Percentiles rank a stretch among this genome's conserved stretches.
Evolutionary conservation across 2,888 invertebrate genomes (phyloP).

Genomic region (Matsumyia berberina): DNA sequence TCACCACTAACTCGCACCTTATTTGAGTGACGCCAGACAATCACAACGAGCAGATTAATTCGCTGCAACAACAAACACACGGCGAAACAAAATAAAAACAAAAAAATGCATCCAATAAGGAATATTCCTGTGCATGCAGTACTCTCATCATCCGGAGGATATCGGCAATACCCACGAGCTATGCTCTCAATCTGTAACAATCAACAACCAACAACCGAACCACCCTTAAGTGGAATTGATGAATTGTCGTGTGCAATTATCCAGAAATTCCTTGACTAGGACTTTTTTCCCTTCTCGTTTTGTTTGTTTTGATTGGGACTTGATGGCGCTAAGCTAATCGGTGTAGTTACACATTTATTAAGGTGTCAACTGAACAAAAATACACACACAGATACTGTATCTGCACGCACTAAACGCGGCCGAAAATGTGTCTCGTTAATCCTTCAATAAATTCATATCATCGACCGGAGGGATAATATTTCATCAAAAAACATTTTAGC

Average conservation of each 20-base stretch:
- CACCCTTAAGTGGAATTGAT: slow-evolving; percentile 32
- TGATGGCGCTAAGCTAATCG: slow-evolving; percentile 61
- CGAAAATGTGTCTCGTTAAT: slow-evolving; percentile 59
- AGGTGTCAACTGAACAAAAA: slow-evolving; percentile 34
- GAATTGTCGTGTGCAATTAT: slow-evolving; percentile 47
- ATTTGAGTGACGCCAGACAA: not conserved
- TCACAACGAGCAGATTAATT: slow-evolving; percentile 1
- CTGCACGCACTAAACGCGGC: slow-evolving; percentile 29
- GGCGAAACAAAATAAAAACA: not conserved
- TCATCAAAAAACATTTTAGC: slow-evolving; percentile 15
- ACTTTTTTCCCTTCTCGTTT: not conserved
- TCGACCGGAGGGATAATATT: slow-evolving; percentile 43
- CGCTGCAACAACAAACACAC: not conserved
- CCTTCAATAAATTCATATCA: slow-evolving; percentile 48
- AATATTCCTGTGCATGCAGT: slow-evolving; percentile 18
- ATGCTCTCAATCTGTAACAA: slow-evolving; percentile 54
- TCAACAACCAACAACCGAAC: slow-evolving; percentile 25
- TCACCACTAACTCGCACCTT: not conserved
- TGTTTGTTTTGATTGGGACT: slow-evolving; percentile 42
- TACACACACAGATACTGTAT: slow-evolving; percentile 21
- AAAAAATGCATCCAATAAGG: slow-evolving; percentile 7
- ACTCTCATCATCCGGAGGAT: slow-evolving; percentile 44
- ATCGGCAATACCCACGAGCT: slow-evolving; percentile 22
- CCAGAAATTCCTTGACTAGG: slow-evolving; percentile 35
- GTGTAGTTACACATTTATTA: slow-evolving; percentile 47